Conservation (phyloP, 2,113 vertebrate species). For the Cisticola juncidis region DNA sequence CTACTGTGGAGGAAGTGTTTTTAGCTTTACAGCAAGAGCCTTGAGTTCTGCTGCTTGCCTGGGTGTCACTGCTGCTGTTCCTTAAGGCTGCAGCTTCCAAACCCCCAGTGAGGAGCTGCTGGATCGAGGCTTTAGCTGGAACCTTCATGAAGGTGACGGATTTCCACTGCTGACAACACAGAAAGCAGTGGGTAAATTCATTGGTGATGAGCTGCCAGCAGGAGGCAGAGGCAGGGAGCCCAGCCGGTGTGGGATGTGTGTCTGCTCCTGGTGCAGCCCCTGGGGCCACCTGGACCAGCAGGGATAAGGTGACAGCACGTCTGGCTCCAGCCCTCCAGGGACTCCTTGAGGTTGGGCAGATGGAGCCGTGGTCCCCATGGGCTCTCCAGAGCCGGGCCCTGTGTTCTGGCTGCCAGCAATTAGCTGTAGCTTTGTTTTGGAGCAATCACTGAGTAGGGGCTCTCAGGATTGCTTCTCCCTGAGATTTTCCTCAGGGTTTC, state of each 20-base stretch:
- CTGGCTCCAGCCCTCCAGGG: not conserved
- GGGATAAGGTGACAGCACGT: not conserved
- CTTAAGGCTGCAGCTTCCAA: not conserved
- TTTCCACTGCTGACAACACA: not conserved
- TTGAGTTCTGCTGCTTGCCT: not conserved
- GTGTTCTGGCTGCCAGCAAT: not conserved
- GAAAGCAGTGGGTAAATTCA: not conserved
- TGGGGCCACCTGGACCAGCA: not conserved
- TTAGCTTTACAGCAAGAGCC: not conserved
- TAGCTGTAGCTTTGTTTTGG: not conserved
- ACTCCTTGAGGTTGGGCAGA: not conserved
- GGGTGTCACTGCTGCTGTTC: not conserved
- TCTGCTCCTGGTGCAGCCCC: not conserved
- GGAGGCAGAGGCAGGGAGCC: not conserved
- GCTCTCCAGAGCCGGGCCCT: not conserved
- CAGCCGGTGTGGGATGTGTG: accelerated
- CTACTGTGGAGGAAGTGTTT: not conserved
- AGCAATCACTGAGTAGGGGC: accelerated
- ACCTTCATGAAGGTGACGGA: accelerated
- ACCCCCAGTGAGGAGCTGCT: accelerated
- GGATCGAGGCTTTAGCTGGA: not conserved
- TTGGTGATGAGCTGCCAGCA: not conserved
- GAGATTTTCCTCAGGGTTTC: no score
- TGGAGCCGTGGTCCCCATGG: not conserved
- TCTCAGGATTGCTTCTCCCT: no score